phyloP scores from a whole-genome alignment of 2,888 invertebrate genomes.

The Nemoura dubitans region DNA sequence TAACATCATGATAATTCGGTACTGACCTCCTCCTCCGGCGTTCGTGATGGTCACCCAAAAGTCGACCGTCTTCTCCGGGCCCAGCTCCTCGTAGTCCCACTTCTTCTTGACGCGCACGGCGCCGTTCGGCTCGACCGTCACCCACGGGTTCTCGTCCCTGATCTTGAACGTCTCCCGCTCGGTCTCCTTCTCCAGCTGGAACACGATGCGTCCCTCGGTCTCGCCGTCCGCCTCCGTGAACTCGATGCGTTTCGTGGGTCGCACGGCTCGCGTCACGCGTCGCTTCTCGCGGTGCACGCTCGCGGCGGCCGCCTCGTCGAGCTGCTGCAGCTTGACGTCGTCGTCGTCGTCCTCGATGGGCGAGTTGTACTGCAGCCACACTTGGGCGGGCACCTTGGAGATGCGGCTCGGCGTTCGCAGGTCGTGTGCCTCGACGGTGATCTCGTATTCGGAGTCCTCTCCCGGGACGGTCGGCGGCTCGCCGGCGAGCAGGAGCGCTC shows the following conservation, averaged over 20 bases:
- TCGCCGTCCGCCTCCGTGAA: constrained; percentile 92
- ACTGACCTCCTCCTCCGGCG: constrained; percentile 82
- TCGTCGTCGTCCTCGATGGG: constrained; percentile 58
- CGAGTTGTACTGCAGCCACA: constrained; percentile 75
- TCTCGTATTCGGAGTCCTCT: constrained; percentile 69
- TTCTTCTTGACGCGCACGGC: constrained; percentile 93
- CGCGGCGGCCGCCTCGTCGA: constrained; percentile 47
- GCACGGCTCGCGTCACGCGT: constrained; percentile 87
- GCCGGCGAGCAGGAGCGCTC: constrained; percentile 84
- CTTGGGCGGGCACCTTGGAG: constrained; percentile 76
- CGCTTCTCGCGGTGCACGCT: constrained; percentile 68
- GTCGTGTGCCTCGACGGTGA: constrained; percentile 86
- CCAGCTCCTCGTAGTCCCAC: constrained; percentile 96
- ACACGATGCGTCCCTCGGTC: constrained; percentile 86
- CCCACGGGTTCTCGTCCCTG: constrained; percentile 93
- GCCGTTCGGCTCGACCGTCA: constrained; percentile 90
- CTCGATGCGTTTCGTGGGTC: constrained; percentile 92
- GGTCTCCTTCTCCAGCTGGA: constrained; percentile 90
- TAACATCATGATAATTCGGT: neutral
- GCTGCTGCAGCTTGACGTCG: constrained; percentile 64
- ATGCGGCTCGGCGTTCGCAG: constrained; percentile 76
- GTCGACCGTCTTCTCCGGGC: constrained; percentile 93
- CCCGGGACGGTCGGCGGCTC: constrained; percentile 73
- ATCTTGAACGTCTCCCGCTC: constrained; percentile 93
- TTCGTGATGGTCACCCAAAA: constrained; percentile 96